Evolutionary conservation across 2,797 vertebrate species (phyloP).

Genomic region (Lepilemur ruficaudatus): DNA sequence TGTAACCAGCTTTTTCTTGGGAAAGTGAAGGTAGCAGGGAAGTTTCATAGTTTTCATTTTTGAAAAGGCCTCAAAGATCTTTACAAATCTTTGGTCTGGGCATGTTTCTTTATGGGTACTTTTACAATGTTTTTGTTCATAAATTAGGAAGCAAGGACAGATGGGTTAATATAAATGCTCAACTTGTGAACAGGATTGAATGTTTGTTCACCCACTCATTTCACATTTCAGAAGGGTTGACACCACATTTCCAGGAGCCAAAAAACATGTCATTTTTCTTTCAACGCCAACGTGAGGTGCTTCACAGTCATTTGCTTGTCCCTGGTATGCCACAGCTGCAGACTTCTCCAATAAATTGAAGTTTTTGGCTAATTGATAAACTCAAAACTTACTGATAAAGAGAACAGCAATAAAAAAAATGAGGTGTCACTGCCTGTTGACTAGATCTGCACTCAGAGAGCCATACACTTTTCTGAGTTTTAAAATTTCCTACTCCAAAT

Average conservation of each 20-base stretch:
- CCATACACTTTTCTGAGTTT: neutral
- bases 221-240: neutral
- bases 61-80: neutral
- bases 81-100: neutral
- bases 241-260: neutral
- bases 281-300: neutral
- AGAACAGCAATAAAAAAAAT: neutral
- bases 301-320: neutral
- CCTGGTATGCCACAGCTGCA: neutral
- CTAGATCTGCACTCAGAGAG: neutral
- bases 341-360: neutral
- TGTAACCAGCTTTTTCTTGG: neutral
- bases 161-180: neutral
- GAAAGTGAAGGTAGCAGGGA: neutral
- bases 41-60: constrained; percentile 17
- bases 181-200: neutral
- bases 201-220: neutral
- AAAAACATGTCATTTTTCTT: neutral
- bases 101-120: neutral
- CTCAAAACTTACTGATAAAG: neutral
- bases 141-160: neutral
- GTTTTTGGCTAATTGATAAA: neutral
- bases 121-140: neutral
- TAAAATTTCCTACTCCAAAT: neutral
- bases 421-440: neutral